Evolutionary conservation across 2,797 vertebrate species (phyloP), one percentile per base, ranked within the genome.

Genomic region (Pangasius krempfi): DNA sequence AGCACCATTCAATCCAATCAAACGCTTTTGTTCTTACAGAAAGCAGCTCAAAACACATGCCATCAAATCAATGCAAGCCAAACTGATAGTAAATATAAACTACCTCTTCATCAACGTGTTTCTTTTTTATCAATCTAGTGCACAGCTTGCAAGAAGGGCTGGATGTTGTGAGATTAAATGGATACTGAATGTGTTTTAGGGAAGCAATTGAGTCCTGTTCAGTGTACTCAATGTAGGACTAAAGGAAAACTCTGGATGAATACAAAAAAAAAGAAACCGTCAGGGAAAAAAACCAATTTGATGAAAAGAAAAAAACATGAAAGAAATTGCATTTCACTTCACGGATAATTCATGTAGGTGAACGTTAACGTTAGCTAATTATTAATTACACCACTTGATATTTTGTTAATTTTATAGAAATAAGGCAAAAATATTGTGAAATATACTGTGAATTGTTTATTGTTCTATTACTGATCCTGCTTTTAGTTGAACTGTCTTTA

Each of bases 1-100:
- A 62, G 72, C 75, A 20, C 33, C 82, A 88, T 86, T 56, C 84
- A 84, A 50, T 22, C 56, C 79, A 89, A 89, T 87, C 86, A 80
- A 80, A 70, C 13, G 20, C 47, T 25, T 80, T 87, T 87, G 86
- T 80, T 89, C 86, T 56, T 52, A 83, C 9, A 56, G 33, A 88
- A 50, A 83, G 47, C 37, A 83, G 44, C 58, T 54, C 9, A 40
- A 30, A 70, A 70, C 50, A 40, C 54, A 64, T 6, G 5, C 47
- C n/a, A 78, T 84, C 47, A 30, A 52, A 68, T 84, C 82, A 50
- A 30, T 27, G 12, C 7, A 58, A 37, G 44, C n/a, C 81, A 40
- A 58, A 76, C 76, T 70, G 62, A 88, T 88, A 37, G 58, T 52
- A 75, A 84, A 79, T 83, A 87, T 68, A 81, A 88, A 52, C 66